These are phyloP conservation scores for Horisme vitalbata DNA, from an alignment of 2,888 invertebrate genomes.

Conservation along the genomic window DNA sequence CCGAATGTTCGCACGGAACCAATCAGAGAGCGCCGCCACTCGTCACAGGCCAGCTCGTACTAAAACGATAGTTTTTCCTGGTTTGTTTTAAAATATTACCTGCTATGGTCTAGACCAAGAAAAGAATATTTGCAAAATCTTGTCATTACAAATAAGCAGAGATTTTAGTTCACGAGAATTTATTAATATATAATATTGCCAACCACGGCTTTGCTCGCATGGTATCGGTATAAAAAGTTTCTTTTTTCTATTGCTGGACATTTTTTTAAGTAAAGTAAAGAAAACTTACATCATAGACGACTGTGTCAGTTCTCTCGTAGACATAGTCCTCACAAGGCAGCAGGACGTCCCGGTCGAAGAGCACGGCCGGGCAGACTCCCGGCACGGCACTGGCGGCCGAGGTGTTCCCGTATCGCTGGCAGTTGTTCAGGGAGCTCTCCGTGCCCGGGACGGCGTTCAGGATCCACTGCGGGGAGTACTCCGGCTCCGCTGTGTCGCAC, in stretches of 20 bases:
- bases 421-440: slow-evolving; percentile 59
- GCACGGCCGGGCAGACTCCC: slow-evolving; percentile 50
- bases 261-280: not conserved
- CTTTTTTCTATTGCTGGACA: too few relatives aligned
- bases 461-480: slow-evolving; percentile 43
- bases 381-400: slow-evolving; percentile 16
- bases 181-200: too few relatives aligned
- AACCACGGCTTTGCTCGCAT: too few relatives aligned
- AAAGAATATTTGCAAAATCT: too few relatives aligned
- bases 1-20: slow-evolving; percentile 88
- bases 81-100: not conserved
- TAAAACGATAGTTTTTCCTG: slow-evolving; percentile 53
- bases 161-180: too few relatives aligned
- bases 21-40: slow-evolving; percentile 88
- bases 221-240: too few relatives aligned
- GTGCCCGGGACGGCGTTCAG: slow-evolving; percentile 64
- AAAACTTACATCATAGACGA: slow-evolving; percentile 65
- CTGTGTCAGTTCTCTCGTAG: slow-evolving; percentile 58
- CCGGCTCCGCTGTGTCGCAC: slow-evolving; percentile 17
- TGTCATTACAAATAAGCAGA: too few relatives aligned
- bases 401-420: slow-evolving; percentile 61
- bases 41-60: slow-evolving; percentile 85
- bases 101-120: too few relatives aligned
- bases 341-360: slow-evolving; percentile 47
- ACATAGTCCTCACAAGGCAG: slow-evolving; percentile 54